These are phyloP conservation scores for Pyrgilauda ruficollis DNA, from an alignment of 2,113 vertebrate species.

Conservation along the genomic window DNA sequence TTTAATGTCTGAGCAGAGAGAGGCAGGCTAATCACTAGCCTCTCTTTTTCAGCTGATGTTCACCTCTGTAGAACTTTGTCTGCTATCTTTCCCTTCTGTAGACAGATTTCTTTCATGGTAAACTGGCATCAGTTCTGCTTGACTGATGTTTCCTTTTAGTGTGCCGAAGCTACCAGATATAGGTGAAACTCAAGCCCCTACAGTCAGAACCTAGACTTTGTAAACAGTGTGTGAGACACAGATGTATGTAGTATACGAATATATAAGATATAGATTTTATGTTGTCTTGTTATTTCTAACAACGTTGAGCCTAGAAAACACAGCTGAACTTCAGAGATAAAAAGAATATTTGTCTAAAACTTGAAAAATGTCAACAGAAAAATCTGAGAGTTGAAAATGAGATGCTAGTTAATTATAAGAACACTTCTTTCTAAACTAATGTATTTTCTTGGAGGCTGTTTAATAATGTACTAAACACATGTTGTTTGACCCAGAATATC, in stretches of 20 bases:
- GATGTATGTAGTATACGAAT: not conserved
- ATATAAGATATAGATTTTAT: not conserved
- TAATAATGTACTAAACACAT: not conserved
- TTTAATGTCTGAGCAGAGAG: not conserved
- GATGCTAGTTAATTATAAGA: not conserved
- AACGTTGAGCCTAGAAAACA: not conserved
- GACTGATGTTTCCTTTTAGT: not conserved
- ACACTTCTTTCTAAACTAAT: not conserved
- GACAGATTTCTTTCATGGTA: not conserved
- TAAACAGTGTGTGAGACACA: not conserved
- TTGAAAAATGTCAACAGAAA: not conserved
- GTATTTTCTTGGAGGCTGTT: not conserved
- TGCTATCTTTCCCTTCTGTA: not conserved
- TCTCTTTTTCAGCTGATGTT: not conserved
- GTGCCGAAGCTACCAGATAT: fast-evolving
- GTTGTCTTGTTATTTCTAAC: not conserved
- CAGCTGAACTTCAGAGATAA: not conserved
- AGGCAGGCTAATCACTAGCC: not conserved
- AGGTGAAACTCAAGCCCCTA: not conserved
- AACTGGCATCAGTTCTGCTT: not conserved
- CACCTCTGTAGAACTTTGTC: not conserved
- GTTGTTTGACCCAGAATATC: not conserved
- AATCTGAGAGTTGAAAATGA: not conserved
- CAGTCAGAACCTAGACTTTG: not conserved
- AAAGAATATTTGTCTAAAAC: not conserved